Evolutionary conservation across 1,140 invertebrate genomes (phyloP).

Genomic region (Achatina immaculata): DNA sequence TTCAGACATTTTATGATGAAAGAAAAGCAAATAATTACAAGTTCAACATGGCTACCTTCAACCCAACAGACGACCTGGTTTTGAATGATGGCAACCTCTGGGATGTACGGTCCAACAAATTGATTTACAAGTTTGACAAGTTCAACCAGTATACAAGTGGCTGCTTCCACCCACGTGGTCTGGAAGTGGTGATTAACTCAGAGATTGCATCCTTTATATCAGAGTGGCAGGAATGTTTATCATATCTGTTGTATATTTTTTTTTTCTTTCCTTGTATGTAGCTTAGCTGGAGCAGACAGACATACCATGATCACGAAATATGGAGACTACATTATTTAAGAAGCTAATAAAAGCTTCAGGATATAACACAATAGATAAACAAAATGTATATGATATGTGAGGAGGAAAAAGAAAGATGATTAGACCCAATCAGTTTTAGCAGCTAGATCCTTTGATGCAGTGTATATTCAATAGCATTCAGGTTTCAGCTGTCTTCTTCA

Average conservation of each 20-base stretch:
- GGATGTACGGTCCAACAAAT: conserved; percentile 85
- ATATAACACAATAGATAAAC: too few relatives aligned
- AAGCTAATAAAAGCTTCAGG: too few relatives aligned
- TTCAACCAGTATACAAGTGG: conserved; percentile 94
- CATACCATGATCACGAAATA: too few relatives aligned
- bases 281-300: too few relatives aligned
- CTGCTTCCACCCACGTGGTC: conserved; percentile 96
- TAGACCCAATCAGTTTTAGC: too few relatives aligned
- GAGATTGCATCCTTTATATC: conserved; percentile 73
- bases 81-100: conserved; percentile 96
- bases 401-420: too few relatives aligned
- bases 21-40: conserved; percentile 91
- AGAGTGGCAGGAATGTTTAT: background rate
- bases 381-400: too few relatives aligned
- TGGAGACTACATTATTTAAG: too few relatives aligned
- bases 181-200: conserved; percentile 80
- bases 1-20: conserved; percentile 81
- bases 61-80: conserved; percentile 92
- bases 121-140: conserved; percentile 94
- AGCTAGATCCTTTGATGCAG: too few relatives aligned
- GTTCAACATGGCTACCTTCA: conserved; percentile 94
- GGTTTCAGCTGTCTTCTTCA: too few relatives aligned
- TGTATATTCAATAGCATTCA: too few relatives aligned
- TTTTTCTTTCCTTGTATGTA: too few relatives aligned
- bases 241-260: background rate